A percentile compares a stretch with the other conserved stretches of the same genome.
phyloP scores from a whole-genome alignment of 92 coral and sea anemone species.

The Ricordea florida region DNA sequence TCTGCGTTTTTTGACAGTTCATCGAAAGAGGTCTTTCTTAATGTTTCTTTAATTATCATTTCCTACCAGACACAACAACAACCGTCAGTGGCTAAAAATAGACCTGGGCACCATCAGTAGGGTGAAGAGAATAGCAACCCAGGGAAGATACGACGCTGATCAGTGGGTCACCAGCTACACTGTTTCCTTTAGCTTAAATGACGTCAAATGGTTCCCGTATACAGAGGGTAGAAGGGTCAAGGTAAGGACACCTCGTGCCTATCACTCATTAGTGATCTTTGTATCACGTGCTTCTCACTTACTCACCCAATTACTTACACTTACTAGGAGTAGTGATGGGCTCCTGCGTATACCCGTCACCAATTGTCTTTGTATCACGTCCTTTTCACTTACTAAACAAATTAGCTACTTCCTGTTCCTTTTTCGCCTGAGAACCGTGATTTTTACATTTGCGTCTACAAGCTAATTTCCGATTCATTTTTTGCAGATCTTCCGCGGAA shows the following conservation, averaged over 20 bases:
- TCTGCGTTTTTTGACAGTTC: too few species aligned
- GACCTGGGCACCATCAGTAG: slow-evolving; percentile 74
- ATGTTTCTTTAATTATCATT: too few species aligned
- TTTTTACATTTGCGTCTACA: too few species aligned
- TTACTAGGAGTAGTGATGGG: too few species aligned
- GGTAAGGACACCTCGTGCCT: slow-evolving; percentile 62
- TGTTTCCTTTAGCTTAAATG: slow-evolving; percentile 65
- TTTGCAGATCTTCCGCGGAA: slow-evolving; percentile 71
- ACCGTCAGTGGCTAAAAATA: slow-evolving; percentile 74
- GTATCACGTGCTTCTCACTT: too few species aligned
- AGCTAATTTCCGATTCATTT: not conserved
- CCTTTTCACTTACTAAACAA: not conserved
- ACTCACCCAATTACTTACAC: too few species aligned
- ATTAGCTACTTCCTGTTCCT: not conserved
- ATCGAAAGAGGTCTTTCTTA: too few species aligned
- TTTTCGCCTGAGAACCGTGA: too few species aligned
- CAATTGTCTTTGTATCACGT: too few species aligned
- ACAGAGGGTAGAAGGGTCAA: slow-evolving; percentile 54
- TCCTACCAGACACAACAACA: slow-evolving; percentile 38
- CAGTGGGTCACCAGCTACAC: slow-evolving; percentile 79
- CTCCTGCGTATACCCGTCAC: too few species aligned
- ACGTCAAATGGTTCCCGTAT: slow-evolving; percentile 59
- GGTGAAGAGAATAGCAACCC: slow-evolving; percentile 76
- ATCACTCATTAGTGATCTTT: too few species aligned
- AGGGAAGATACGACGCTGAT: slow-evolving; percentile 78